phyloP scores from a whole-genome alignment of 1,140 invertebrate genomes.

The Vollenhovia emeryi region DNA sequence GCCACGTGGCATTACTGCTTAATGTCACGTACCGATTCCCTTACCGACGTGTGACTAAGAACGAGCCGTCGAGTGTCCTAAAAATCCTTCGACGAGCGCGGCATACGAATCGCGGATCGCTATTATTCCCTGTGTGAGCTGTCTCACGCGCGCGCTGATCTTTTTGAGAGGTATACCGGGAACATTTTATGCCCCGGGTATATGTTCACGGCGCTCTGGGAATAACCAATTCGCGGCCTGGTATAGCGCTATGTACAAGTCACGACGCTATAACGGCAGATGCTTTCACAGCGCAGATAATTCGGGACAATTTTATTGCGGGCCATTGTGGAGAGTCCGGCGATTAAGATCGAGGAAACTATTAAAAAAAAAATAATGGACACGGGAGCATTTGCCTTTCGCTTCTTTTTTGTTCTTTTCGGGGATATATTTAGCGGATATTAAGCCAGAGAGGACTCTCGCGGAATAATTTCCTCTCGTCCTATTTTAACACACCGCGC shows the following conservation, averaged over 20 bases:
- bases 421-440: background rate
- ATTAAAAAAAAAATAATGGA: background rate
- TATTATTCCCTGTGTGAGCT: slow-evolving; percentile 67
- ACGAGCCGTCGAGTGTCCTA: slow-evolving; percentile 65
- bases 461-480: background rate
- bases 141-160: slow-evolving; percentile 40
- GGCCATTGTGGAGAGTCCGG: background rate
- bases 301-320: slow-evolving; percentile 24
- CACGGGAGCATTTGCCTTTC: background rate
- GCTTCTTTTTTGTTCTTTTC: background rate
- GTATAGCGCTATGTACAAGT: background rate
- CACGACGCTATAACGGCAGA: background rate
- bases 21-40: slow-evolving; percentile 73
- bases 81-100: slow-evolving; percentile 64
- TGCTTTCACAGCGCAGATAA: background rate
- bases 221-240: slow-evolving; percentile 1
- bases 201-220: slow-evolving; percentile 1
- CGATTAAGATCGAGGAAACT: background rate
- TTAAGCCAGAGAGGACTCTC: background rate
- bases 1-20: slow-evolving; percentile 71
- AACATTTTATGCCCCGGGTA: slow-evolving; percentile 36
- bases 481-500: background rate
- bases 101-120: slow-evolving; percentile 69
- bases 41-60: slow-evolving; percentile 69
- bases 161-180: slow-evolving; percentile 36